phyloP scores from a whole-genome alignment of 2,113 vertebrate species.

The Pao palembangensis region DNA sequence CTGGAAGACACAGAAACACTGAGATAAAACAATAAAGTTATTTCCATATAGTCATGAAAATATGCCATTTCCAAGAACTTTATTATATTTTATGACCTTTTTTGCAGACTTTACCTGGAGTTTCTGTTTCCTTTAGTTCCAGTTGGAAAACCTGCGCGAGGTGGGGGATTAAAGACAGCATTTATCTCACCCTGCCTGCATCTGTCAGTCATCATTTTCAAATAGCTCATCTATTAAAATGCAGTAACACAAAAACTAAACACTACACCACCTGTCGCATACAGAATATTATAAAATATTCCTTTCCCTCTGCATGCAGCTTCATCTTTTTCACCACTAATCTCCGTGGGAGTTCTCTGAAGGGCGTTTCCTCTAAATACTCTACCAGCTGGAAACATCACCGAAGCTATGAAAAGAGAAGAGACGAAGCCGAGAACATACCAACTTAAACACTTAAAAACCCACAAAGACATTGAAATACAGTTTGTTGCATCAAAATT shows the following conservation, averaged over 20 bases:
- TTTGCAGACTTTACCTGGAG: conserved; percentile 72
- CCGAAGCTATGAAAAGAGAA: not conserved
- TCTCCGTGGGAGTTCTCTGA: conserved; percentile 43
- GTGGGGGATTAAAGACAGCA: conserved; percentile 83
- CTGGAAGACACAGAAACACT: conserved; percentile 53
- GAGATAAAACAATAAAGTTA: too few relatives aligned
- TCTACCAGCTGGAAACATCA: conserved; percentile 27
- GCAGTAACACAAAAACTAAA: not conserved
- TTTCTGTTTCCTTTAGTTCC: conserved; percentile 85
- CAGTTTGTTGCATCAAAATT: too few relatives aligned
- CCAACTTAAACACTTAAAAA: not conserved
- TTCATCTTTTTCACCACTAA: conserved; percentile 1
- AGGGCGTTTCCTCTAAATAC: conserved; percentile 36
- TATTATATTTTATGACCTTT: too few relatives aligned
- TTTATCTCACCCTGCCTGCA: conserved; percentile 77
- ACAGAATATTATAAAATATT: not conserved
- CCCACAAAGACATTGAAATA: not conserved
- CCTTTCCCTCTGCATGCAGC: not conserved
- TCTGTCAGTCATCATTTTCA: conserved; percentile 66
- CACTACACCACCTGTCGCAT: too few relatives aligned
- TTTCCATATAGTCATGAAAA: too few relatives aligned
- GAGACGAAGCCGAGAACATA: not conserved
- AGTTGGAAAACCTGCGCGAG: conserved; percentile 77
- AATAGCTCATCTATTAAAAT: not conserved
- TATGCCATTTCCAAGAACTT: too few relatives aligned